A percentile compares a stretch with the other conserved stretches of the same genome.
Evolutionary conservation across 1,140 invertebrate genomes (phyloP).

Genomic region (Drosophila gunungcola): DNA sequence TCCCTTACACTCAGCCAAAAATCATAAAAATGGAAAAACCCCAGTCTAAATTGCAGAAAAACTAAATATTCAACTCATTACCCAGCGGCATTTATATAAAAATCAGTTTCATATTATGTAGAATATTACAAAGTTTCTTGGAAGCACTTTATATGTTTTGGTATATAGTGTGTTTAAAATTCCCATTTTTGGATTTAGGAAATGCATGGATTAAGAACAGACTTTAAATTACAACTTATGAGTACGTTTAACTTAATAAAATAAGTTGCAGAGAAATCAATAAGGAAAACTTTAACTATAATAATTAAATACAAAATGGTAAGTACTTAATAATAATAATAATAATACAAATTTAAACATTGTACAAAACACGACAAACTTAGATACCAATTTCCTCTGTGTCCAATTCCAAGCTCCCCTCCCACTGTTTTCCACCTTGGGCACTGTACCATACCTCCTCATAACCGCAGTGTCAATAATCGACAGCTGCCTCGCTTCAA

Average conservation of each 20-base stretch:
- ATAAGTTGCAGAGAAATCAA: background rate
- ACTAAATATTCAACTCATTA: background rate
- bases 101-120: accelerated
- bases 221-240: background rate
- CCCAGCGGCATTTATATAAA: too few relatives aligned
- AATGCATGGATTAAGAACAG: background rate
- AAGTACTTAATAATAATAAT: background rate
- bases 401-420: background rate
- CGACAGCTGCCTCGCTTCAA: constrained; percentile 76
- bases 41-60: background rate
- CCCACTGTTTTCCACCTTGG: background rate
- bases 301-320: too few relatives aligned
- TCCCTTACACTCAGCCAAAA: constrained; percentile 13
- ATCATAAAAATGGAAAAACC: too few relatives aligned
- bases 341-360: background rate
- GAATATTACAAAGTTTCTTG: too few relatives aligned
- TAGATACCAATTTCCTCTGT: background rate
- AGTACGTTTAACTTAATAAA: background rate
- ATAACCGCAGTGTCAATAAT: constrained; percentile 78
- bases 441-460: constrained; percentile 16
- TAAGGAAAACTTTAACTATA: too few relatives aligned
- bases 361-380: too few relatives aligned
- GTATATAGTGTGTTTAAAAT: background rate
- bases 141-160: too few relatives aligned
- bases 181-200: background rate